phyloP scores from a whole-genome alignment of 2,888 invertebrate genomes.

The Amphipoea oculea region DNA sequence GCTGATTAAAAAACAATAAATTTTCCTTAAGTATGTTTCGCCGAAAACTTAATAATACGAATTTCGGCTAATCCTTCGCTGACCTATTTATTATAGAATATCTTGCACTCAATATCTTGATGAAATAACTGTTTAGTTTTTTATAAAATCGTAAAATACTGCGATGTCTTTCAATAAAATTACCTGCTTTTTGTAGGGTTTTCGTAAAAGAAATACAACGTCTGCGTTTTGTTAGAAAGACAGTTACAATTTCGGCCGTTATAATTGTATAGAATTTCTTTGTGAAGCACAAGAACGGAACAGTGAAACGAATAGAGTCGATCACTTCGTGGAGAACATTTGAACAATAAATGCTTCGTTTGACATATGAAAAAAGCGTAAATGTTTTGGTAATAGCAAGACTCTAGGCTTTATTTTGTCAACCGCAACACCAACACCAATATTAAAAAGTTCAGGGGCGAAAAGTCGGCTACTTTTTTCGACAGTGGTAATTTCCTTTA shows the following conservation, averaged over 20 bases:
- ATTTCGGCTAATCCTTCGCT: constrained; percentile 79
- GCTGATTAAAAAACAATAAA: constrained; percentile 88
- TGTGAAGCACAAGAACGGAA: constrained; percentile 79
- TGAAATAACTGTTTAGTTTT: constrained; percentile 82
- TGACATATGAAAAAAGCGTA: neutral
- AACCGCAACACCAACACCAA: neutral
- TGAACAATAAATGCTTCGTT: neutral
- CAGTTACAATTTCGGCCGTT: constrained; percentile 90
- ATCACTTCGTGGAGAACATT: neutral
- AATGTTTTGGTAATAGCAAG: neutral
- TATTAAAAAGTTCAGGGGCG: neutral
- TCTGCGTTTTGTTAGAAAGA: constrained; percentile 85
- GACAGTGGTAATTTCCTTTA: neutral
- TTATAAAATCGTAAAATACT: constrained; percentile 79
- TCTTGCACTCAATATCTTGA: constrained; percentile 79
- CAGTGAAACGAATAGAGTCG: constrained; percentile 73
- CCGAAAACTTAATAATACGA: constrained; percentile 85
- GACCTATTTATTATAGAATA: constrained; percentile 88
- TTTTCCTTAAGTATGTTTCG: constrained; percentile 78
- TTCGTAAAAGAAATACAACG: constrained; percentile 79
- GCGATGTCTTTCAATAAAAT: constrained; percentile 82
- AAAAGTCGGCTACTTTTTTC: neutral
- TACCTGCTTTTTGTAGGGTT: constrained; percentile 87
- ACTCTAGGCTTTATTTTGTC: neutral
- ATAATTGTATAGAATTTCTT: constrained; percentile 90